phyloP scores from a whole-genome alignment of 64 coral and sea anemone genomes.

The Stichodactyla helianthus region DNA sequence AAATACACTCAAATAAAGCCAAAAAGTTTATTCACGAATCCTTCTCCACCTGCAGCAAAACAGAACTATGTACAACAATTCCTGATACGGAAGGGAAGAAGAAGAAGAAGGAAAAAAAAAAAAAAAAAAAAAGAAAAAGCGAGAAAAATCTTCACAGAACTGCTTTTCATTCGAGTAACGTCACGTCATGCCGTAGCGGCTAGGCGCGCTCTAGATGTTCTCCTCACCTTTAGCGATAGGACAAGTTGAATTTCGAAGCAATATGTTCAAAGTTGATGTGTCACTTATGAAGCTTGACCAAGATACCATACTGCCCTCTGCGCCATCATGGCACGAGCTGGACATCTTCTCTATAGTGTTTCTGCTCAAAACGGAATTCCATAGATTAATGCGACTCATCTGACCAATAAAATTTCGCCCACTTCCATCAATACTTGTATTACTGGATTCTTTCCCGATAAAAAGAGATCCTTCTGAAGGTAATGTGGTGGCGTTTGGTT shows the following conservation, averaged over 20 bases:
- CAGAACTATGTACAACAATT: no score
- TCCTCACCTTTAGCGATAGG: conserved; percentile 11
- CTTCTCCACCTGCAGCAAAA: no score
- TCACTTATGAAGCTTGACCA: neutral
- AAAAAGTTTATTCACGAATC: no score
- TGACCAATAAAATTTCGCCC: neutral
- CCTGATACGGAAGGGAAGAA: no score
- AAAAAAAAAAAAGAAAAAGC: no score
- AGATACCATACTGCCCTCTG: neutral
- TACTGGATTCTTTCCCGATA: neutral
- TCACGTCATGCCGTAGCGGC: no score
- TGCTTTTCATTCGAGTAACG: no score
- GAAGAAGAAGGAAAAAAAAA: no score
- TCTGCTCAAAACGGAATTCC: neutral
- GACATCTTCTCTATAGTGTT: neutral
- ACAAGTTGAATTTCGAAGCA: neutral
- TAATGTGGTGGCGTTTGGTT: neutral
- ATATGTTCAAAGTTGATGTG: neutral
- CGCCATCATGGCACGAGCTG: neutral
- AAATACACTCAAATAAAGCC: no score
- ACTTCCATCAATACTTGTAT: neutral
- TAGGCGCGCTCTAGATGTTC: no score
- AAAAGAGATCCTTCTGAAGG: neutral
- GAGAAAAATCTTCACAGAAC: no score
- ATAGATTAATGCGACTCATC: conserved; percentile 3